phyloP scores from a whole-genome alignment of 2,797 vertebrate genomes.

The Antennarius maculatus region DNA sequence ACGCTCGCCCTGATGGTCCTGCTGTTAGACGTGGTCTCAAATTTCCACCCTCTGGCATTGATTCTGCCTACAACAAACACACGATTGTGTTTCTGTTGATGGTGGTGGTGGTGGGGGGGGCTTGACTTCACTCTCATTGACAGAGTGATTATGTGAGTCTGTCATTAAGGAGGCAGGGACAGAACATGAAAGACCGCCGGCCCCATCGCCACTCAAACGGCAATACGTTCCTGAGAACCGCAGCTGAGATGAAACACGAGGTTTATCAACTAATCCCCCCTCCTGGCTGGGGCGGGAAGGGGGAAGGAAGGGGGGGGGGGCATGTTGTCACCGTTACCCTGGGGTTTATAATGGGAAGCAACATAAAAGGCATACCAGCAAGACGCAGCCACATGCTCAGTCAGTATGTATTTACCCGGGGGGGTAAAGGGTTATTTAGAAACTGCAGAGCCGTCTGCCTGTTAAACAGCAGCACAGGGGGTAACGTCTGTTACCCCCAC shows the following conservation, averaged over 20 bases:
- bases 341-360: conserved; percentile 6
- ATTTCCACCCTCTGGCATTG: not conserved
- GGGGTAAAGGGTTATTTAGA: conserved; percentile 43
- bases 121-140: conserved; percentile 18
- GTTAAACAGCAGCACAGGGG: conserved; percentile 58
- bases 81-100: conserved; percentile 4
- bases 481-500: conserved; percentile 37
- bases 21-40: too few species aligned
- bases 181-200: conserved; percentile 29
- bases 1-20: too few species aligned
- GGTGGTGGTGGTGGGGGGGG: not conserved
- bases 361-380: conserved; percentile 72
- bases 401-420: conserved; percentile 38
- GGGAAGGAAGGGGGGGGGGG: not conserved
- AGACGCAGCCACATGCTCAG: conserved; percentile 57
- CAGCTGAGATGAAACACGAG: conserved; percentile 8
- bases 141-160: conserved; percentile 28
- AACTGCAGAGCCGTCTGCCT: conserved; percentile 41
- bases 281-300: conserved; percentile 15
- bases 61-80: not conserved
- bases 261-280: conserved; percentile 61
- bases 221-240: conserved; percentile 41
- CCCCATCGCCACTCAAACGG: conserved; percentile 8
- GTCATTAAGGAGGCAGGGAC: conserved; percentile 45
- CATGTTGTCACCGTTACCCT: conserved; percentile 17